These are phyloP conservation scores for Microcebus griseorufus DNA, from an alignment of 2,113 vertebrate genomes.

Conservation along the genomic window DNA sequence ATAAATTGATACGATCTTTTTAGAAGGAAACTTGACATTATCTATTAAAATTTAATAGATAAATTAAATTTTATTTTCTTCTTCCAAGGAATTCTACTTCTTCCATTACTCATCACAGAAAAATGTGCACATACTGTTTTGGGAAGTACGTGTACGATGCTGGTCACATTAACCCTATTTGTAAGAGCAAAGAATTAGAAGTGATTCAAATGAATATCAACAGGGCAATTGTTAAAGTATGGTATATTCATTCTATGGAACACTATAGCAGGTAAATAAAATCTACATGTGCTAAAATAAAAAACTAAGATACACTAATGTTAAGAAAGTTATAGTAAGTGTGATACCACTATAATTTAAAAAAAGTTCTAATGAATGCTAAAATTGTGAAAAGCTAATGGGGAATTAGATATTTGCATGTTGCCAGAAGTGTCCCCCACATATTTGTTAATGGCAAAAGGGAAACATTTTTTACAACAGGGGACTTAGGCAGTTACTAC, in stretches of 20 bases:
- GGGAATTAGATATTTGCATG: background rate
- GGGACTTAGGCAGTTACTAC: background rate
- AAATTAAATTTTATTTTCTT: background rate
- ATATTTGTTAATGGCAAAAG: background rate
- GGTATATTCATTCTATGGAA: background rate
- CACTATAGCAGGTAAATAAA: background rate
- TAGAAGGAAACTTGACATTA: background rate
- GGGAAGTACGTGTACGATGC: background rate
- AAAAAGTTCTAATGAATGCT: background rate
- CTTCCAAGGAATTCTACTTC: conserved; percentile 1
- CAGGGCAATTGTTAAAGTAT: background rate
- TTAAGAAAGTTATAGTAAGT: background rate
- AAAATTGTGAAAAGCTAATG: background rate
- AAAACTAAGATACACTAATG: background rate
- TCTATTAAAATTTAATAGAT: background rate
- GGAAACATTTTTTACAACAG: background rate
- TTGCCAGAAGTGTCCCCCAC: background rate
- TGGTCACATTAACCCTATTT: background rate
- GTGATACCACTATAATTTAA: background rate
- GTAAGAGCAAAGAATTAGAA: background rate
- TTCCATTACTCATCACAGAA: background rate
- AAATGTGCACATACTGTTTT: background rate
- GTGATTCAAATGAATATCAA: background rate
- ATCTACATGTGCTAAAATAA: background rate
- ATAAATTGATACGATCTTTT: background rate